phyloP scores from a whole-genome alignment of 1,140 invertebrate genomes.

The Spodoptera litura region DNA sequence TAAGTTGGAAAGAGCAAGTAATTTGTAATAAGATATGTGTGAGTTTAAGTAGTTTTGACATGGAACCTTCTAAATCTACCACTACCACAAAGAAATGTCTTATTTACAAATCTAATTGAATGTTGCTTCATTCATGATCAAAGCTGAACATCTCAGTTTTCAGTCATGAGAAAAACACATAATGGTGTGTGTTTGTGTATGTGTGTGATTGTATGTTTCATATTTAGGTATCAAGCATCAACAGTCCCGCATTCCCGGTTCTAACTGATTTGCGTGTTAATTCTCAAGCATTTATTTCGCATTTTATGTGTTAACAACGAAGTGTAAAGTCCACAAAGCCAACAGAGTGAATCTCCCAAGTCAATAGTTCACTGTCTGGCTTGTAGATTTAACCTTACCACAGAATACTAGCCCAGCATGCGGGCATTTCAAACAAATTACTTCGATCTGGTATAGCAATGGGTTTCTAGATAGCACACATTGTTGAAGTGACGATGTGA shows the following conservation, averaged over 20 bases:
- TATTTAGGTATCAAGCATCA: no score
- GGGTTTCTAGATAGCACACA: background rate
- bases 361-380: slow-evolving; percentile 10
- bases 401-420: background rate
- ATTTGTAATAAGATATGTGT: background rate
- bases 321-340: background rate
- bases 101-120: no score
- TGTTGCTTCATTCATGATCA: no score
- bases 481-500: background rate
- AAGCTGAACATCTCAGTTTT: no score
- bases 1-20: slow-evolving; percentile 7
- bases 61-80: background rate
- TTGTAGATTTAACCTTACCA: slow-evolving; percentile 1
- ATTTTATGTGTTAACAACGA: background rate
- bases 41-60: background rate
- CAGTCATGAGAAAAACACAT: no score
- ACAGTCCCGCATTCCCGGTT: no score
- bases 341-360: background rate
- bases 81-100: no score
- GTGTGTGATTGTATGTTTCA: no score
- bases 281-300: background rate
- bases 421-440: slow-evolving; percentile 11
- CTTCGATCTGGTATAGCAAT: background rate
- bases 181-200: no score
- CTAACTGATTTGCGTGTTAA: no score